Conservation (phyloP, 1,140 invertebrate species). For the Cryptotermes secundus region DNA sequence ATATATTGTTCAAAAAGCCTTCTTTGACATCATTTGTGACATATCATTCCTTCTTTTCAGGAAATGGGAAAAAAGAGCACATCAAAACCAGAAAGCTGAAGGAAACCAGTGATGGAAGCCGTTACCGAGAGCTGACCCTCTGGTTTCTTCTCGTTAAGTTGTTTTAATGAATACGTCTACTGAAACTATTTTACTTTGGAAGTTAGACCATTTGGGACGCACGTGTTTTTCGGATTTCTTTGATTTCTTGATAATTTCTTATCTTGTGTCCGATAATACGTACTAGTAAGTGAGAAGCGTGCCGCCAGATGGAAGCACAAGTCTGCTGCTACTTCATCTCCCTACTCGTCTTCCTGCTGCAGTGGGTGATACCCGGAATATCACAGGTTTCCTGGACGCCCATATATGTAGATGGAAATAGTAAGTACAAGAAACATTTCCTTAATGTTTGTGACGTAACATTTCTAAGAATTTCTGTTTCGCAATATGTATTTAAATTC, state of each 20-base stretch:
- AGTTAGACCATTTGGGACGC: neutral
- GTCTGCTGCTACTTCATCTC: neutral
- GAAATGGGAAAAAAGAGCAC: no score
- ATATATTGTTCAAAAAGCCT: no score
- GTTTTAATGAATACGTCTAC: no score
- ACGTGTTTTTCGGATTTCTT: neutral
- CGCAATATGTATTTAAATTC: no score
- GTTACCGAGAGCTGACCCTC: neutral
- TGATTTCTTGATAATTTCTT: neutral
- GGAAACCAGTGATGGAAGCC: neutral
- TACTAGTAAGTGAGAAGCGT: no score
- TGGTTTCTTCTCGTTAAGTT: no score
- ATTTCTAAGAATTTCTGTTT: no score
- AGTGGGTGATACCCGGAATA: slow-evolving; percentile 18
- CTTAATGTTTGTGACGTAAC: no score
- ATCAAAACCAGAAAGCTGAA: neutral
- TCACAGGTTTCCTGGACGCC: slow-evolving; percentile 39
- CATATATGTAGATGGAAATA: slow-evolving; percentile 39
- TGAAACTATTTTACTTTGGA: no score
- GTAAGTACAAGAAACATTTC: slow-evolving; percentile 34
- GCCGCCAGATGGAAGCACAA: neutral
- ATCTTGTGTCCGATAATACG: neutral
- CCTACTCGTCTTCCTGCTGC: neutral
- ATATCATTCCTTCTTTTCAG: no score
- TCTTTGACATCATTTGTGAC: no score